phyloP scores from a whole-genome alignment of 2,888 invertebrate genomes.

The Gymnocheta viridis region DNA sequence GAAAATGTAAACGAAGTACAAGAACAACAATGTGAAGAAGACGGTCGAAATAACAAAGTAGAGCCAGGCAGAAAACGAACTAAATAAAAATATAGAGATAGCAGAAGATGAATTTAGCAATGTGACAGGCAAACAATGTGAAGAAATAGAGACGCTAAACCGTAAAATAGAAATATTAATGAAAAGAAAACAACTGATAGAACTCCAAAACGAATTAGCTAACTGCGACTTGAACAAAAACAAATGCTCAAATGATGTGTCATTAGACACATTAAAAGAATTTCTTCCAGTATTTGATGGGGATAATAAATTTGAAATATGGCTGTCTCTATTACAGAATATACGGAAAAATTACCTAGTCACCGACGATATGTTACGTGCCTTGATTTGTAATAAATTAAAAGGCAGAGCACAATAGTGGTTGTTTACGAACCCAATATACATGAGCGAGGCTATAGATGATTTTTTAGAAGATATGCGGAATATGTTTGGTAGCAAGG shows the following conservation, averaged over 20 bases:
- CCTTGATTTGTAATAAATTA: no score
- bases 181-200: constrained; percentile 22
- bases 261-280: constrained; percentile 26
- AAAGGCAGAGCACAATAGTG: no score
- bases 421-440: no score
- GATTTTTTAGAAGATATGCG: no score
- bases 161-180: constrained; percentile 26
- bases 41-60: no score
- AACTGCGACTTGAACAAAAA: constrained; percentile 7
- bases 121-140: constrained; percentile 15
- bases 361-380: constrained; percentile 6
- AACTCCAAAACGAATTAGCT: constrained; percentile 48
- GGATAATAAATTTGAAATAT: constrained; percentile 4
- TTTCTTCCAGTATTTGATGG: constrained; percentile 29
- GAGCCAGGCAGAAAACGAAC: background rate
- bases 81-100: background rate
- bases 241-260: background rate
- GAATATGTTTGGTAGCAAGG: no score
- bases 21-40: no score
- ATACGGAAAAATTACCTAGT: constrained; percentile 1
- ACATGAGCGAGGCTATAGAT: no score
- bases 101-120: background rate
- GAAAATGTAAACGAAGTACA: background rate
- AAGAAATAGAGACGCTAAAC: constrained; percentile 24
- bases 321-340: background rate